Base-by-base conservation (phyloP, 2,888 invertebrate genomes). In the Dynastes hyllus region DNA sequence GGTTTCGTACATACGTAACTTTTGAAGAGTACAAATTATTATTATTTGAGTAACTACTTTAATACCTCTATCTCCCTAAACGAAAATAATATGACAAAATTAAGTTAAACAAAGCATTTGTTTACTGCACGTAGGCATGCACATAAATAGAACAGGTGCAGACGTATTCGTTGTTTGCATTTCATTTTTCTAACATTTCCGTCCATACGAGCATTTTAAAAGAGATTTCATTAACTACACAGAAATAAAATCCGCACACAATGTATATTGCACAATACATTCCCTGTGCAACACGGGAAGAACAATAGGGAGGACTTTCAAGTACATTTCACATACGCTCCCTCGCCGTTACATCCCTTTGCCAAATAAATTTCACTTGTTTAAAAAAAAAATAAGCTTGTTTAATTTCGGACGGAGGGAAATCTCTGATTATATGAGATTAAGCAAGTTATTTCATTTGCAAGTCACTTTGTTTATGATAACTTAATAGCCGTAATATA, bases 301-400 rank as follows among this genome's bases (percentile, higher is more conserved):
- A 61, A 50, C 61, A 58, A 75, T 37, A 27, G 50, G 13, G 61
- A 61, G 27, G 9, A 29, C 22, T n/a, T 45, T 45, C 22, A 61
- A 4, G 61, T 61, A 40, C 22, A 27, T 61, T 73, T 63, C 61
- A 45, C 27, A 45, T 45, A 61, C 6, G 22, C 27, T 63, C 27
- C 13, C 73, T 40, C 61, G 16, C 50, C 11, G n/a, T 55, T 63
- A 50, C 61, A 75, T 37, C 63, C n/a, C 32, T 61, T 75, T 75
- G 61, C 61, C 22, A 27, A 75, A 75, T 75, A 50, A 61, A 63
- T 63, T 61, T 45, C 45, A 61, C 32, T 27, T 75, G 9, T 40
- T 61, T 29, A 37, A 22, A 32, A 32, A 22, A 61, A 61, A 40
- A 37, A 16, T 71, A 22, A 32, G 16, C 55, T 55, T 37, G 53